These are phyloP conservation scores for Clarias macrocephalus DNA, from an alignment of 2,113 vertebrate genomes.

Conservation along the genomic window DNA sequence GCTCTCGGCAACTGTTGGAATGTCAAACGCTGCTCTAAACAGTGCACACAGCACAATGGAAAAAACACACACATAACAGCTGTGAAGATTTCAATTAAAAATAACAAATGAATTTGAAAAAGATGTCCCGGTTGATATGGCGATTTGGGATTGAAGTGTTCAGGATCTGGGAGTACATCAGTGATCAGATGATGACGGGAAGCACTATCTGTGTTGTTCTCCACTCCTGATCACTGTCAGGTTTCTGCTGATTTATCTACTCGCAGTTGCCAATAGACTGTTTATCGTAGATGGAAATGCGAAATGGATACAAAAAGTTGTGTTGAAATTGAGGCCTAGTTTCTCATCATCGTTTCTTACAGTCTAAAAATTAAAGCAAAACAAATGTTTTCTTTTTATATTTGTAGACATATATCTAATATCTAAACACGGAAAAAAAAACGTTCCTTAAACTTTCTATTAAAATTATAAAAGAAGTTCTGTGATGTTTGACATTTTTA, in stretches of 20 bases:
- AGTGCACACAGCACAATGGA: not conserved
- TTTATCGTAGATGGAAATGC: not conserved
- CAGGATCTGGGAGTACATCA: not conserved
- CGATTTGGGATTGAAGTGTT: not conserved
- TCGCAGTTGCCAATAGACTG: not conserved
- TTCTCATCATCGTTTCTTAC: not conserved
- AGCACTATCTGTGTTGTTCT: not conserved
- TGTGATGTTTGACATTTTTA: not conserved
- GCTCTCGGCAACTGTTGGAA: constrained; percentile 58
- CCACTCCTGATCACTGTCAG: not conserved
- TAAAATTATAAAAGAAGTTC: not conserved
- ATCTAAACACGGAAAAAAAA: not conserved
- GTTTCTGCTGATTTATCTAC: not conserved
- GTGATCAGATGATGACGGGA: not conserved
- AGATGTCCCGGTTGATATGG: not conserved
- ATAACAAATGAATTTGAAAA: not conserved
- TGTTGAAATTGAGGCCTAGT: not conserved
- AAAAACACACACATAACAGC: not conserved
- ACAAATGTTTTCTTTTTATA: not conserved
- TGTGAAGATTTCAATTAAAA: not conserved
- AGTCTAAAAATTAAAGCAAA: not conserved
- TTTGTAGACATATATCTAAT: no score
- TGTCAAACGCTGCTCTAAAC: constrained; percentile 57
- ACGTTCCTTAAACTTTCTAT: not conserved
- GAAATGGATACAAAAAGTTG: not conserved